Conservation (phyloP, 2,113 vertebrate genomes). For the Phalacrocorax carbo region DNA sequence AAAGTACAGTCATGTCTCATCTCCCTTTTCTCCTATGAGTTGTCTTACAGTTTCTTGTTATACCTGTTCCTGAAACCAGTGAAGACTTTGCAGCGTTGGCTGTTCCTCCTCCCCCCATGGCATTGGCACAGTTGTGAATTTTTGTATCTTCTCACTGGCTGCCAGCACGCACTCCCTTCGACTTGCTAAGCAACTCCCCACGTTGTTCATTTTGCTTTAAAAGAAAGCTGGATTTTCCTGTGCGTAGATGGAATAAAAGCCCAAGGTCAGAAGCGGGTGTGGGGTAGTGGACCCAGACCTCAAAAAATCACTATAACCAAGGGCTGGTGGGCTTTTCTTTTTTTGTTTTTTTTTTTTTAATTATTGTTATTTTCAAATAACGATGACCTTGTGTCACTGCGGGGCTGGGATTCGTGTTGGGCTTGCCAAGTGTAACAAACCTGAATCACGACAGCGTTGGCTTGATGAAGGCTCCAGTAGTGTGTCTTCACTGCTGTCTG, state of each 20-base stretch:
- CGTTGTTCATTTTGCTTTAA: not conserved
- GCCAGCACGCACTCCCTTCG: constrained; percentile 18
- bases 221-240: not conserved
- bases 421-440: not conserved
- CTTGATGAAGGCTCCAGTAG: not conserved
- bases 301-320: not conserved
- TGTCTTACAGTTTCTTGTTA: constrained; percentile 61
- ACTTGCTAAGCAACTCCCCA: not conserved
- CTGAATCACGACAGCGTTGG: not conserved
- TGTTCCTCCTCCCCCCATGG: constrained; percentile 72
- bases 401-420: not conserved
- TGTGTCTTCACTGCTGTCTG: constrained; percentile 23
- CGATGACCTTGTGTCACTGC: not conserved
- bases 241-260: not conserved
- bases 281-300: not conserved
- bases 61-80: constrained; percentile 66
- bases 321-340: not conserved
- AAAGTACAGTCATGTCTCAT: constrained; percentile 33
- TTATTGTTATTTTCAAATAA: not conserved
- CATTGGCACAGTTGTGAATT: constrained; percentile 44
- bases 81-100: constrained; percentile 50
- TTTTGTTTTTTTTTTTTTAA: not conserved
- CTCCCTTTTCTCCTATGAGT: constrained; percentile 8
- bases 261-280: accelerated
- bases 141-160: constrained; percentile 47